Percentiles rank a stretch among this genome's conserved stretches.
These are phyloP conservation scores for Melanotus villosus DNA, from an alignment of 2,888 invertebrate species.

Conservation along the genomic window DNA sequence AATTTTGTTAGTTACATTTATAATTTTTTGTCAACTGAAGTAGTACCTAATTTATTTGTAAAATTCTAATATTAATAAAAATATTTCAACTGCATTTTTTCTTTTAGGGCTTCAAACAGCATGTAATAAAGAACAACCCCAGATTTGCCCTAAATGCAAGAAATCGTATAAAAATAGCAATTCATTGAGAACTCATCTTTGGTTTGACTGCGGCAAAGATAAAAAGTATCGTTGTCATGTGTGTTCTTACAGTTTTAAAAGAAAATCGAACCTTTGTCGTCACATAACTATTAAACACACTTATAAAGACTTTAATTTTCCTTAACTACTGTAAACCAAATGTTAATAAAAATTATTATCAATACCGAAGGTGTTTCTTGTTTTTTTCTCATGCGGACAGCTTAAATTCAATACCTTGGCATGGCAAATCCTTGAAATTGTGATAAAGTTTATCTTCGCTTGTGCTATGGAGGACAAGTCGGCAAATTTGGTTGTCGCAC, in stretches of 20 bases:
- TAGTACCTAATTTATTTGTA: too few species aligned
- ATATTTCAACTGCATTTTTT: background rate
- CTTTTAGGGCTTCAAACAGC: background rate
- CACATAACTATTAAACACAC: background rate
- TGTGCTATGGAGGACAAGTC: too few species aligned
- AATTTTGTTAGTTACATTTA: too few species aligned
- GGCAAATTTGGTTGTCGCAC: too few species aligned
- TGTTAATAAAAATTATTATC: background rate
- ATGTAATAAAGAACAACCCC: too few species aligned
- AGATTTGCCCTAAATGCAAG: background rate
- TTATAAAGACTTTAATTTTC: background rate
- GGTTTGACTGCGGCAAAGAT: background rate
- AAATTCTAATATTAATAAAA: background rate
- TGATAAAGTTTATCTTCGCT: too few species aligned
- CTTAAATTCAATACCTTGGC: too few species aligned
- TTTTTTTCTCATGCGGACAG: background rate
- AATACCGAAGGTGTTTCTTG: background rate
- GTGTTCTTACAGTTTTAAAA: conserved; percentile 12
- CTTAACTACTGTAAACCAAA: too few species aligned
- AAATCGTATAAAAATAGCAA: background rate
- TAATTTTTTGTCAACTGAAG: too few species aligned
- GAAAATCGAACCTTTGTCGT: conserved; percentile 1
- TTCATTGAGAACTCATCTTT: background rate
- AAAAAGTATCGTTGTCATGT: conserved; percentile 1
- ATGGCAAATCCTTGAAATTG: too few species aligned